phyloP scores from a whole-genome alignment of 2,888 invertebrate genomes.

The Scelioninae gen. 2 region DNA sequence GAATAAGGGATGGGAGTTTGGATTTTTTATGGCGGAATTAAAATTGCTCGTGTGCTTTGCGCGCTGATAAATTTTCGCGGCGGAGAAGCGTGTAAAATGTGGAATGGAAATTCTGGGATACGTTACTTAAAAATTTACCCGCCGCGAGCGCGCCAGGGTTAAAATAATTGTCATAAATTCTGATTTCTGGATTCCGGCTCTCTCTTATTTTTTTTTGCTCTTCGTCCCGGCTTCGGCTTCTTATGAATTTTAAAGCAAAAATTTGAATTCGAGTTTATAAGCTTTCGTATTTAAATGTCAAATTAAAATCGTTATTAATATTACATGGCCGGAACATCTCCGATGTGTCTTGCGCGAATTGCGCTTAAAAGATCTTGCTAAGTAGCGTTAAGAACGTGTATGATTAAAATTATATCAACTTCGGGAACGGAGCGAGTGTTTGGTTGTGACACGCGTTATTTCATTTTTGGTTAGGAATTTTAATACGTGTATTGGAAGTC shows the following conservation, averaged over 20 bases:
- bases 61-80: background rate
- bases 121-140: slow-evolving; percentile 43
- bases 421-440: slow-evolving; percentile 4
- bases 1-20: too few species aligned
- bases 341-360: slow-evolving; percentile 19
- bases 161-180: slow-evolving; percentile 40
- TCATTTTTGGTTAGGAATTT: too few species aligned
- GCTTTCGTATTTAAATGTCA: slow-evolving; percentile 13
- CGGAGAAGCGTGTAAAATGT: slow-evolving; percentile 7
- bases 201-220: slow-evolving; percentile 4
- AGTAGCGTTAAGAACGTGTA: slow-evolving; percentile 44
- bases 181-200: slow-evolving; percentile 13
- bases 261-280: slow-evolving; percentile 25
- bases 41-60: background rate
- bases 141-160: slow-evolving; percentile 18
- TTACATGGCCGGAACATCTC: slow-evolving; percentile 21
- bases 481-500: too few species aligned
- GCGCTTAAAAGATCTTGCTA: slow-evolving; percentile 36
- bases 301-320: slow-evolving; percentile 39
- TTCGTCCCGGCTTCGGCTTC: background rate
- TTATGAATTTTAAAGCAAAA: slow-evolving; percentile 20
- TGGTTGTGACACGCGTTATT: slow-evolving; percentile 22
- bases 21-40: background rate
- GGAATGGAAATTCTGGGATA: slow-evolving; percentile 32
- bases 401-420: slow-evolving; percentile 48